Evolutionary conservation across 2,888 invertebrate species (phyloP).

Genomic region (Andrena flavipes): DNA sequence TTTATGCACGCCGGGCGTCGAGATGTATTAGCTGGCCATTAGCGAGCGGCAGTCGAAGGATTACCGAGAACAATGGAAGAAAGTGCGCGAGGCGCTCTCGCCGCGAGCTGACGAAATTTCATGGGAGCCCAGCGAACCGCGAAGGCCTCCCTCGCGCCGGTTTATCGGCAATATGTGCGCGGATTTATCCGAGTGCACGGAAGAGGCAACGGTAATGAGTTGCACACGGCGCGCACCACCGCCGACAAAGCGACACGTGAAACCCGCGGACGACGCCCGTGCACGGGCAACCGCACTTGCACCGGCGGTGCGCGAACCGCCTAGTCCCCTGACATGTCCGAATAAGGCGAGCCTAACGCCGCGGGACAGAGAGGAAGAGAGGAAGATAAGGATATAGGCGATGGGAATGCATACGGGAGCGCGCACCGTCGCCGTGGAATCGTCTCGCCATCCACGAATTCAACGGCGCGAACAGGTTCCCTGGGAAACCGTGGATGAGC

Average conservation of each 20-base stretch:
- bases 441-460: constrained; percentile 13
- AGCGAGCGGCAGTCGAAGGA: background rate
- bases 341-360: constrained; percentile 68
- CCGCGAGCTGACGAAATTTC: constrained; percentile 20
- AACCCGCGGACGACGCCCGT: constrained; percentile 39
- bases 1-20: background rate
- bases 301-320: constrained; percentile 43
- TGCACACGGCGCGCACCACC: constrained; percentile 21
- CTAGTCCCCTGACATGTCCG: constrained; percentile 59
- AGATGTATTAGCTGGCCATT: background rate
- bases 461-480: constrained; percentile 17
- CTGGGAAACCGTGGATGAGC: constrained; percentile 16
- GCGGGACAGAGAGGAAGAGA: constrained; percentile 36
- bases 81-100: constrained; percentile 1
- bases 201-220: constrained; percentile 57
- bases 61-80: constrained; percentile 12
- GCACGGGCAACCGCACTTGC: constrained; percentile 46
- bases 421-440: constrained; percentile 18
- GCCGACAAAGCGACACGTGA: constrained; percentile 32
- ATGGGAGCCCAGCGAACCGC: constrained; percentile 8
- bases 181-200: constrained; percentile 30
- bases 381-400: constrained; percentile 52
- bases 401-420: constrained; percentile 46
- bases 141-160: constrained; percentile 22
- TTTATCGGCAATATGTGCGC: constrained; percentile 38